Evolutionary conservation across 2,113 vertebrate species (phyloP).

Genomic region (Actenoides lindsayi): DNA sequence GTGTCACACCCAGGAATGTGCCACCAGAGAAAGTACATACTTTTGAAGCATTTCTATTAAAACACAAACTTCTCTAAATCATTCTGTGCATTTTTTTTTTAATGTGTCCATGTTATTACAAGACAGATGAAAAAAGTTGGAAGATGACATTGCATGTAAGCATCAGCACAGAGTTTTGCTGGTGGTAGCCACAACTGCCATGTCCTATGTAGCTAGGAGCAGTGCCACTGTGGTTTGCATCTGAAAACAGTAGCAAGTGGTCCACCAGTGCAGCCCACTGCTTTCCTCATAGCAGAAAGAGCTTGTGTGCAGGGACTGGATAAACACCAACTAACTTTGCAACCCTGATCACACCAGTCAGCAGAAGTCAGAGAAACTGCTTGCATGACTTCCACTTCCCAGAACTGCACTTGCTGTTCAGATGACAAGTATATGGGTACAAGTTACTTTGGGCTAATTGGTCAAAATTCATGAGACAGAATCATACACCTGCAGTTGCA

Average conservation of each 20-base stretch:
- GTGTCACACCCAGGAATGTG: rapidly evolving
- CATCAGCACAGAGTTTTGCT: neutral
- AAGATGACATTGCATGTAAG: neutral
- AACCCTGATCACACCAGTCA: neutral
- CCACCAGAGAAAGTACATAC: neutral
- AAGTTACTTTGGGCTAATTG: neutral
- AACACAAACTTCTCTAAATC: neutral
- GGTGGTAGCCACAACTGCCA: neutral
- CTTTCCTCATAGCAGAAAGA: neutral
- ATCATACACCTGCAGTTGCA: neutral
- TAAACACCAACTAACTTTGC: neutral
- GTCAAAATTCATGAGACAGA: neutral
- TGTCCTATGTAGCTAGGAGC: neutral
- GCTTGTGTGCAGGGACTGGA: neutral
- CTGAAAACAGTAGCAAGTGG: neutral
- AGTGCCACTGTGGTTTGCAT: neutral
- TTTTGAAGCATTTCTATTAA: neutral
- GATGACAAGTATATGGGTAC: neutral
- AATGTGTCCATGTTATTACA: neutral
- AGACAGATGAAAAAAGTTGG: neutral
- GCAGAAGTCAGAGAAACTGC: neutral
- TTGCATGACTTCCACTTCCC: neutral
- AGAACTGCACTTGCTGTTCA: neutral
- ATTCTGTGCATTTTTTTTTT: no score
- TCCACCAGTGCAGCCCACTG: no score